Evolutionary conservation across 2,113 vertebrate genomes (phyloP).

Genomic region (Protobothrops flavoviridis): DNA sequence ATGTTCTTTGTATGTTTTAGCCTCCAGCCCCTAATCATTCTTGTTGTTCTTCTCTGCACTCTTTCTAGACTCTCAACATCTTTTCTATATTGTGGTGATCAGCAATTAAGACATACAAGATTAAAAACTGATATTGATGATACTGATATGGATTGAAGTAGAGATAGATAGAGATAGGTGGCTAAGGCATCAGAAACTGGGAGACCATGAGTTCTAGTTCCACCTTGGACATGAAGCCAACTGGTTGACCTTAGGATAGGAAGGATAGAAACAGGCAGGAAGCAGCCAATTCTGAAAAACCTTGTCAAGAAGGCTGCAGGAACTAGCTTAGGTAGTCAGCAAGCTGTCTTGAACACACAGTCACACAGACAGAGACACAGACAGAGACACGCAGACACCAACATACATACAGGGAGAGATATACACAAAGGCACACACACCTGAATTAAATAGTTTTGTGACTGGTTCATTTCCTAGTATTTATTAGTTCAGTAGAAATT

Average conservation of each 20-base stretch:
- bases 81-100: background rate
- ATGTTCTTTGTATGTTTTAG: background rate
- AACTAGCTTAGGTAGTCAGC: background rate
- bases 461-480: background rate
- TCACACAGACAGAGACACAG: background rate
- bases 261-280: background rate
- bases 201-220: background rate
- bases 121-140: background rate
- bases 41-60: background rate
- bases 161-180: background rate
- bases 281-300: background rate
- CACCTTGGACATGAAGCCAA: background rate
- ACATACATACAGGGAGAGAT: too few species aligned
- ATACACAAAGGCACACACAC: background rate
- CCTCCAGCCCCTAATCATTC: background rate
- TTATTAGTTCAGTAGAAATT: conserved; percentile 5
- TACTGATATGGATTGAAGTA: background rate
- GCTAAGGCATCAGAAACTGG: background rate
- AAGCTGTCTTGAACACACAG: background rate
- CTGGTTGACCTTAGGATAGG: background rate
- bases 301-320: background rate
- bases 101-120: background rate
- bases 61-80: background rate
- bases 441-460: background rate
- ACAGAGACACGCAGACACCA: too few species aligned